Percentiles rank a stretch among this genome's conserved stretches.
phyloP scores from a whole-genome alignment of 2,888 invertebrate species.

The Ferdinandea cuprea region DNA sequence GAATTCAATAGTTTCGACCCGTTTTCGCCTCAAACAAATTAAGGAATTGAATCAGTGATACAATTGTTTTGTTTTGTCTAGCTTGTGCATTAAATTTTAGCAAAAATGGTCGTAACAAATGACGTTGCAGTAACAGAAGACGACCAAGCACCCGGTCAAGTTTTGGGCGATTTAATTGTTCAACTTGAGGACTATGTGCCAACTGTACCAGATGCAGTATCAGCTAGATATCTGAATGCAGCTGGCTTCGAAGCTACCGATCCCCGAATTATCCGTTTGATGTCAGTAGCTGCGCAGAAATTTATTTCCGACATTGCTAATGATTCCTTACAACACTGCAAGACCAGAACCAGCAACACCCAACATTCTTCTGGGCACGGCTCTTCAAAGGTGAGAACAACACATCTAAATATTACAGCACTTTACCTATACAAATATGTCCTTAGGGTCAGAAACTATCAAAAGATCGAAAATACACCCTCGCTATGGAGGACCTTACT shows the following conservation, averaged over 20 bases:
- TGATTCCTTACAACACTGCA: constrained; percentile 98
- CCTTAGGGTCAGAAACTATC: constrained; percentile 84
- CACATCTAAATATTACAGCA: too few relatives aligned
- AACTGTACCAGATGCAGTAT: constrained; percentile 93
- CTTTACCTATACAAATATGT: constrained; percentile 55
- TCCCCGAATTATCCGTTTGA: constrained; percentile 93
- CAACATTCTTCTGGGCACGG: constrained; percentile 85
- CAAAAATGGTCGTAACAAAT: constrained; percentile 51
- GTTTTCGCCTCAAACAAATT: constrained; percentile 5
- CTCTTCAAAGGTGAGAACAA: constrained; percentile 83
- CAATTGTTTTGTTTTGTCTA: neutral
- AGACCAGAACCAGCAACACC: constrained; percentile 92
- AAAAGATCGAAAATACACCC: constrained; percentile 91
- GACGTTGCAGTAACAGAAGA: constrained; percentile 52
- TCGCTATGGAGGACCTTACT: constrained; percentile 97
- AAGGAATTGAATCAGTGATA: neutral
- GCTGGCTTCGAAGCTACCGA: constrained; percentile 97
- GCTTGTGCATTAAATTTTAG: neutral
- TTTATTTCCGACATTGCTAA: constrained; percentile 98
- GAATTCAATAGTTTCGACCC: neutral
- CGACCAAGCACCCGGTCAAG: constrained; percentile 85
- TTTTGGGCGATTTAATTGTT: constrained; percentile 93
- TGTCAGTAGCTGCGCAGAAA: constrained; percentile 98
- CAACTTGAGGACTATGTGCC: constrained; percentile 98
- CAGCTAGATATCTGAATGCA: constrained; percentile 92